These are phyloP conservation scores for Xenops minutus DNA, from an alignment of 2,797 vertebrate genomes.

Conservation along the genomic window DNA sequence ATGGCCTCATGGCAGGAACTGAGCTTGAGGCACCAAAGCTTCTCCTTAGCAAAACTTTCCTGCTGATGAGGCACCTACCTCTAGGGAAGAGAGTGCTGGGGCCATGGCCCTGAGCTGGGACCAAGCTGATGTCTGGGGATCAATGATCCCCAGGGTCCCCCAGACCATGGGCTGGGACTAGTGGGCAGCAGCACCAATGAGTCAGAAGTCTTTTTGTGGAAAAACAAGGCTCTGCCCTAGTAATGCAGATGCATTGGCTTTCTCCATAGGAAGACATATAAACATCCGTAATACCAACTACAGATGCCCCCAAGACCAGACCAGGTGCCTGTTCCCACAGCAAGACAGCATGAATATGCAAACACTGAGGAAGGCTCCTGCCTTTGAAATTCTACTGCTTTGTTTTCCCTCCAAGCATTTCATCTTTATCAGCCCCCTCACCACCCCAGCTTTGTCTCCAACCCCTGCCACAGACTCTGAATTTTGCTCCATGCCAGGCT, in stretches of 20 bases:
- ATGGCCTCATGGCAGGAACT: not conserved
- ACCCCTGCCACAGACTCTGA: fast-evolving
- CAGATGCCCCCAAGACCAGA: not conserved
- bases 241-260: not conserved
- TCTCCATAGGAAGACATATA: not conserved
- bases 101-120: not conserved
- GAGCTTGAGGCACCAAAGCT: not conserved
- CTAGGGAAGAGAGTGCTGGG: not conserved
- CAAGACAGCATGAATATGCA: not conserved
- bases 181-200: not conserved
- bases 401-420: not conserved
- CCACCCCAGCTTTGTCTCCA: not conserved
- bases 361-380: not conserved
- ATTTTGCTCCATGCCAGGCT: not conserved
- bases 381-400: slow-evolving; percentile 14
- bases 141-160: fast-evolving
- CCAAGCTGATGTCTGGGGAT: not conserved
- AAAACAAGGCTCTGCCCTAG: not conserved
- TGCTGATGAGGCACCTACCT: not conserved
- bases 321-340: not conserved
- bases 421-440: not conserved
- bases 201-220: not conserved
- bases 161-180: fast-evolving
- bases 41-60: not conserved
- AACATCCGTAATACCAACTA: fast-evolving